These are phyloP conservation scores for Lynx canadensis DNA, from an alignment of 2,113 vertebrate species.

Conservation along the genomic window DNA sequence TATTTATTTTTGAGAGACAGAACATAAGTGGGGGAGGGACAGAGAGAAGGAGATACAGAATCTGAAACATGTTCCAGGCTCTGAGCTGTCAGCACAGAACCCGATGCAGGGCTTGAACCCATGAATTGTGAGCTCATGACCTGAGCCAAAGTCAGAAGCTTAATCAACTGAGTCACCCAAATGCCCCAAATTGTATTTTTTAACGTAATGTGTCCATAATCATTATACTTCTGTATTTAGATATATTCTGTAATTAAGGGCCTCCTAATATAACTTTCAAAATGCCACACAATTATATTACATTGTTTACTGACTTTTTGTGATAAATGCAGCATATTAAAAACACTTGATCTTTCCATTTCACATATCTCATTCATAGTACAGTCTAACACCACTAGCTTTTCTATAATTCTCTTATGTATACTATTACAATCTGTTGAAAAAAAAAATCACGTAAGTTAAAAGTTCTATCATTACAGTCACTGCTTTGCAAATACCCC, in stretches of 20 bases:
- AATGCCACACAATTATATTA: background rate
- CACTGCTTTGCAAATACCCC: background rate
- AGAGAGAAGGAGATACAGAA: too few species aligned
- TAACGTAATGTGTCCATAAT: background rate
- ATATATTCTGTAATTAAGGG: background rate
- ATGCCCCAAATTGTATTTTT: background rate
- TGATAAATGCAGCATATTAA: background rate
- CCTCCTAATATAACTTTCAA: background rate
- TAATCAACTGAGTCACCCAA: too few species aligned
- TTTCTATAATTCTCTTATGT: background rate
- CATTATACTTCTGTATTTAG: background rate
- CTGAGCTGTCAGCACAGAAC: too few species aligned
- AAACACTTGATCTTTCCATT: background rate
- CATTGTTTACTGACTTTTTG: background rate
- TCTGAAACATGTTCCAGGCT: too few species aligned
- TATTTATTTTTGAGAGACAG: too few species aligned
- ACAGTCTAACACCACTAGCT: background rate
- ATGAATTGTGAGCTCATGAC: too few species aligned
- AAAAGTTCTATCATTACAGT: background rate
- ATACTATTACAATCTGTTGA: background rate
- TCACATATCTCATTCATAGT: background rate
- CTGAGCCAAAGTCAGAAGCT: too few species aligned
- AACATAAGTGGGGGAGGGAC: too few species aligned
- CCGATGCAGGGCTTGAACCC: too few species aligned
- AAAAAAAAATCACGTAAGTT: background rate